Percentiles rank a stretch among this genome's conserved stretches.
Conservation (phyloP, 2,113 vertebrate genomes). For the Sakesphorus luctuosus region DNA sequence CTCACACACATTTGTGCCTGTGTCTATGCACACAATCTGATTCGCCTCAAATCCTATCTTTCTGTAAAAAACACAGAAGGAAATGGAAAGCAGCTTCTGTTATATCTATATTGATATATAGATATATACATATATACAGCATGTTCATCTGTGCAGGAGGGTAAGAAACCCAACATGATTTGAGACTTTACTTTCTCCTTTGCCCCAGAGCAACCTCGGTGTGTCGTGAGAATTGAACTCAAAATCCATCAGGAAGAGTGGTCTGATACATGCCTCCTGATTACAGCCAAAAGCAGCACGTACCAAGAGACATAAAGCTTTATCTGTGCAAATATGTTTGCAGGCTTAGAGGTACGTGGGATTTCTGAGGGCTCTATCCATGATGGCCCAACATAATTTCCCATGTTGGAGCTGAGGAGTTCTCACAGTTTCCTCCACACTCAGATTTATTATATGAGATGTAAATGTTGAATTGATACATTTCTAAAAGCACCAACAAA, state of each 20-base stretch:
- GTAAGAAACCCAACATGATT: neutral
- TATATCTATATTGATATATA: neutral
- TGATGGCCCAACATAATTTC: fast-evolving
- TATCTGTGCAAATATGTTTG: neutral
- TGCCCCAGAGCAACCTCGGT: neutral
- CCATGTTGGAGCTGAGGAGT: neutral
- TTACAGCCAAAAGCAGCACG: neutral
- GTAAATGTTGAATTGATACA: fast-evolving
- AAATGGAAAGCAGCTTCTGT: neutral
- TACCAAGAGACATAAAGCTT: neutral
- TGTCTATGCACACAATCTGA: neutral
- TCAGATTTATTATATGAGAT: neutral
- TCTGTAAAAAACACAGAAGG: neutral
- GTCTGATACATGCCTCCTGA: neutral
- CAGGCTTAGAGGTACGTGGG: fast-evolving
- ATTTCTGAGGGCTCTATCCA: neutral
- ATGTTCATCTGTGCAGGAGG: neutral
- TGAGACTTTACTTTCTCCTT: neutral
- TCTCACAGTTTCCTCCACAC: neutral
- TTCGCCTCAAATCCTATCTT: neutral
- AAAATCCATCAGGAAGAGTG: neutral
- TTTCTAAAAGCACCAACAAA: neutral
- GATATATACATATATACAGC: neutral
- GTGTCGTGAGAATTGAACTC: neutral
- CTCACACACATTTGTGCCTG: neutral